Evolutionary conservation across 2,113 vertebrate species (phyloP).

Genomic region (Sinocyclocheilus anophthalmus): DNA sequence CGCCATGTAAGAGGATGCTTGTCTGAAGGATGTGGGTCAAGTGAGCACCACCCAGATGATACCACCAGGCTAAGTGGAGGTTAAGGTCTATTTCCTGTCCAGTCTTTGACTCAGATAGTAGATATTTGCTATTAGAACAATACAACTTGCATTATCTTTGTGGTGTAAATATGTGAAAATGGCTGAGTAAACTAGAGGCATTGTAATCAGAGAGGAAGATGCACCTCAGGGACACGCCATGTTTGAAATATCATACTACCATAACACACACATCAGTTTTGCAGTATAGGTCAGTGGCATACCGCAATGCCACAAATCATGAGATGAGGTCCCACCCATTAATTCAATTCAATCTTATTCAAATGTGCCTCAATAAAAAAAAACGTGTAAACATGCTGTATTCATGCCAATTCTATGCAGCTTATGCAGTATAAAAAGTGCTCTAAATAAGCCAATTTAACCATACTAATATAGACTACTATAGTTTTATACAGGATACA

Average conservation of each 20-base stretch:
- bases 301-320: neutral
- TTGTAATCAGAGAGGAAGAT: neutral
- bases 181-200: neutral
- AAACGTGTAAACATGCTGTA: neutral
- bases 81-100: constrained; percentile 21
- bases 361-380: neutral
- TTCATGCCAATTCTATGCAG: neutral
- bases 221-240: neutral
- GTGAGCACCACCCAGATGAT: constrained; percentile 53
- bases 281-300: neutral
- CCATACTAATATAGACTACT: neutral
- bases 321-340: neutral
- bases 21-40: constrained; percentile 67
- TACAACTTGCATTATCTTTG: neutral
- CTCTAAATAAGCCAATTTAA: too few relatives aligned
- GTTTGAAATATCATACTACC: neutral
- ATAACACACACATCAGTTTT: neutral
- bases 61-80: constrained; percentile 62
- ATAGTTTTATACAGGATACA: neutral
- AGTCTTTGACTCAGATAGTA: neutral
- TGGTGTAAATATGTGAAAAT: constrained; percentile 18
- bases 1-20: constrained; percentile 19
- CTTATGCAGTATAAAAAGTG: neutral
- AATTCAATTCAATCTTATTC: neutral
- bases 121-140: constrained; percentile 2